phyloP scores from a whole-genome alignment of 2,888 invertebrate genomes.

The Eupithecia insigniata region DNA sequence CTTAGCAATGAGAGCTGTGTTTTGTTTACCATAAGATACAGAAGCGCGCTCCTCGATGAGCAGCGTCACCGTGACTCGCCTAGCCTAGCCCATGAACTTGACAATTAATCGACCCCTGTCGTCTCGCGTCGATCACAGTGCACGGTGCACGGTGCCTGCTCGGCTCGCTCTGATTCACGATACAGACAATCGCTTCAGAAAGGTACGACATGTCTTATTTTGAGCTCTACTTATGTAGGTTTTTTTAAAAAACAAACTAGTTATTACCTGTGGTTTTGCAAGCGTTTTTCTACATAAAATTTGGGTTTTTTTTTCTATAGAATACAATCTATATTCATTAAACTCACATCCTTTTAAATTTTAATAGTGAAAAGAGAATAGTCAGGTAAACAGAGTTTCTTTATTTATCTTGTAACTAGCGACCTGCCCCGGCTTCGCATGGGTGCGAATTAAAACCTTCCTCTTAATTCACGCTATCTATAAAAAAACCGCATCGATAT shows the following conservation, averaged over 20 bases:
- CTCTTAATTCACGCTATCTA: too few species aligned
- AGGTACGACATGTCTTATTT: background rate
- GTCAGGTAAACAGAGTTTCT: background rate
- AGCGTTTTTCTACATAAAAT: background rate
- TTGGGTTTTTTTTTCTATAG: too few species aligned
- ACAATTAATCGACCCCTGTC: background rate
- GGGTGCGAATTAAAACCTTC: too few species aligned
- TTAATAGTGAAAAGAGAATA: background rate
- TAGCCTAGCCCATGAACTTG: background rate
- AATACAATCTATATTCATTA: background rate
- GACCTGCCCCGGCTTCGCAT: too few species aligned
- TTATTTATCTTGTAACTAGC: background rate
- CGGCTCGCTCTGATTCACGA: slow-evolving; percentile 1
- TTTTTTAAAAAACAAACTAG: too few species aligned
- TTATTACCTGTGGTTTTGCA: background rate
- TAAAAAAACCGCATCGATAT: too few species aligned
- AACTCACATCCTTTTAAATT: background rate
- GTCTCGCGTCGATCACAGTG: background rate
- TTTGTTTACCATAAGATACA: background rate
- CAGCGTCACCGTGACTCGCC: background rate
- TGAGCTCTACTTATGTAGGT: background rate
- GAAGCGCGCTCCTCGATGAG: background rate
- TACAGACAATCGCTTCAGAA: background rate
- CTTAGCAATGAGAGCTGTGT: background rate
- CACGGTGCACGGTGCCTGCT: background rate